Conservation (phyloP, 2,888 invertebrate genomes). For the Lepetodrilus schrolli region DNA sequence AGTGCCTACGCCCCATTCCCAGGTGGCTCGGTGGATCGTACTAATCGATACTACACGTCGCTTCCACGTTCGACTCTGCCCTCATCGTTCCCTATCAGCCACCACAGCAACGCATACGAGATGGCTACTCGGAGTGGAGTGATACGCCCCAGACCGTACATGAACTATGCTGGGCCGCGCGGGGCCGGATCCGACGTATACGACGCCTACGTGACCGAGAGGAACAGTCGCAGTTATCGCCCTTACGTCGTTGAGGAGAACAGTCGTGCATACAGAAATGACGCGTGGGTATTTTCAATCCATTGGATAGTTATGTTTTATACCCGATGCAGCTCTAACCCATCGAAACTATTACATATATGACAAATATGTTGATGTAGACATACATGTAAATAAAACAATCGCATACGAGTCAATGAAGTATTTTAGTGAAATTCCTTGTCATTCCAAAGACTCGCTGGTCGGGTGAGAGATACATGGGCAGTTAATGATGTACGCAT, state of each 20-base stretch:
- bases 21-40: background rate
- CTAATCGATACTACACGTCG: background rate
- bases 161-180: background rate
- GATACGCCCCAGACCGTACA: background rate
- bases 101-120: background rate
- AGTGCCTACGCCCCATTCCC: background rate
- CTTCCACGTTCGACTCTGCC: background rate
- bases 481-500: no score
- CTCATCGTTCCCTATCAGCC: background rate
- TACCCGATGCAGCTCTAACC: no score
- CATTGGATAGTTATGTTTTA: no score
- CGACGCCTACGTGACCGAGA: background rate
- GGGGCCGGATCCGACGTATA: background rate
- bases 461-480: no score
- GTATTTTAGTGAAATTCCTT: no score
- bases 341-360: no score
- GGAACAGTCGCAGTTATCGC: background rate
- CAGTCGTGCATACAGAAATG: background rate
- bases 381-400: no score
- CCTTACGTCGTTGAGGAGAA: background rate
- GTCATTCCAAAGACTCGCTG: no score
- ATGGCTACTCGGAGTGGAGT: background rate
- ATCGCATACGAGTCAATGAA: no score
- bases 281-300: background rate
- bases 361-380: no score